Evolutionary conservation across 2,888 invertebrate genomes (phyloP).

Genomic region (Drosophila nigricruria): DNA sequence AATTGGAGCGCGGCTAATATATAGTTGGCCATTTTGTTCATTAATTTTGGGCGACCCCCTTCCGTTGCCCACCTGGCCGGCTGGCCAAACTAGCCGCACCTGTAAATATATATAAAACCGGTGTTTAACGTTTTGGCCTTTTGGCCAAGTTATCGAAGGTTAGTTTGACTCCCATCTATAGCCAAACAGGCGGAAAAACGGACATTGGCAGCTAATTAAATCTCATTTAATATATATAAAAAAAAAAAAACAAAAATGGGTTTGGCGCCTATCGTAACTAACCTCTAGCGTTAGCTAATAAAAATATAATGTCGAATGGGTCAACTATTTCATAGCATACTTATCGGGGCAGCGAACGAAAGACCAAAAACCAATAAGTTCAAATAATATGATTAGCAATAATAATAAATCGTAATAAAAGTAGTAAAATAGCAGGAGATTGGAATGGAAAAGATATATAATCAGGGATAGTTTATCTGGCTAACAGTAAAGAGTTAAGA

Average conservation of each 20-base stretch:
- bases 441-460: background rate
- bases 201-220: constrained; percentile 49
- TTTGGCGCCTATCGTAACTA: constrained; percentile 12
- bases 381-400: background rate
- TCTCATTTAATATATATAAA: constrained; percentile 29
- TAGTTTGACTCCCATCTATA: constrained; percentile 15
- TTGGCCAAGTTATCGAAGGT: constrained; percentile 41
- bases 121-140: constrained; percentile 20
- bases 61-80: background rate
- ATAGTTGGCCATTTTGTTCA: constrained; percentile 72
- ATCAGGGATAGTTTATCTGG: background rate
- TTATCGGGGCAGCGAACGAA: background rate
- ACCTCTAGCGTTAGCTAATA: background rate
- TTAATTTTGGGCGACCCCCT: constrained; percentile 53
- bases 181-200: constrained; percentile 6
- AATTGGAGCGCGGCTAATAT: constrained; percentile 72
- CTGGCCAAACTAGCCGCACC: constrained; percentile 43
- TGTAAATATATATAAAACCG: constrained; percentile 17
- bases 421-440: background rate
- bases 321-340: constrained; percentile 41
- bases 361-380: no score
- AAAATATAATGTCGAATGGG: background rate
- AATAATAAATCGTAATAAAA: background rate
- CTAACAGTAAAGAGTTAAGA: background rate
- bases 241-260: no score